Evolutionary conservation across 1,140 invertebrate genomes (phyloP).

Genomic region (Drosophila nigromelanica): DNA sequence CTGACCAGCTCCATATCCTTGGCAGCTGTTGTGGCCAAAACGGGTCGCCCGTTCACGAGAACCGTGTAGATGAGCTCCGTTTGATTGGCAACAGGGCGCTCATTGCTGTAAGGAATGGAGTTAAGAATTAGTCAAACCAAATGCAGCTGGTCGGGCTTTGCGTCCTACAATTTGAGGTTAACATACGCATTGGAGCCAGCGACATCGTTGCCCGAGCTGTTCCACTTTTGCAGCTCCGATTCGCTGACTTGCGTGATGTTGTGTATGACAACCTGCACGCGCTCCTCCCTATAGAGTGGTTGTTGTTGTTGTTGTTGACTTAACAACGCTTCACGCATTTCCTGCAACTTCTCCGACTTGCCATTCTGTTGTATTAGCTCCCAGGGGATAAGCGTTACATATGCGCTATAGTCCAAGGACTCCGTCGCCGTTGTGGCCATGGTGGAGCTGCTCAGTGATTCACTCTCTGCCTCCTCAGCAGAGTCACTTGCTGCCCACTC

Average conservation of each 20-base stretch:
- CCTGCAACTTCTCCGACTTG: slow-evolving; percentile 71
- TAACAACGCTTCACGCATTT: slow-evolving; percentile 66
- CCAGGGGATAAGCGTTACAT: slow-evolving; percentile 75
- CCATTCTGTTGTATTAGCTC: slow-evolving; percentile 77
- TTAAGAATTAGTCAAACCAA: not conserved
- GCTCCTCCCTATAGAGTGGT: slow-evolving; percentile 58
- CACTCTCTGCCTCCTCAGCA: slow-evolving; percentile 34
- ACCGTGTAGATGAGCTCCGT: slow-evolving; percentile 90
- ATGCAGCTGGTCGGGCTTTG: not conserved
- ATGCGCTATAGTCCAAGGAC: slow-evolving; percentile 62
- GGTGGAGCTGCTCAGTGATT: slow-evolving; percentile 19
- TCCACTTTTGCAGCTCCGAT: slow-evolving; percentile 72
- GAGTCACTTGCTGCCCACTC: slow-evolving; percentile 65
- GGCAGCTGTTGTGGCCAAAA: slow-evolving; percentile 90
- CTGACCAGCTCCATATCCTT: slow-evolving; percentile 91
- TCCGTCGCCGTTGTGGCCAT: slow-evolving; percentile 30
- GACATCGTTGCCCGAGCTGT: slow-evolving; percentile 36
- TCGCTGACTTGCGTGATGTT: slow-evolving; percentile 83
- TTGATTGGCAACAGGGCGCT: slow-evolving; percentile 76
- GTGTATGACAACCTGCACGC: slow-evolving; percentile 84
- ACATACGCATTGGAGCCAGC: slow-evolving; percentile 66
- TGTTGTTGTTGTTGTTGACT: slow-evolving; percentile 44
- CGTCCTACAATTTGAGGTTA: slow-evolving; percentile 78
- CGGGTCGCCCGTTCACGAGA: slow-evolving; percentile 89
- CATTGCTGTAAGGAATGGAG: slow-evolving; percentile 49